Evolutionary conservation across 1,140 invertebrate species (phyloP).

Genomic region (Phortica variegata): DNA sequence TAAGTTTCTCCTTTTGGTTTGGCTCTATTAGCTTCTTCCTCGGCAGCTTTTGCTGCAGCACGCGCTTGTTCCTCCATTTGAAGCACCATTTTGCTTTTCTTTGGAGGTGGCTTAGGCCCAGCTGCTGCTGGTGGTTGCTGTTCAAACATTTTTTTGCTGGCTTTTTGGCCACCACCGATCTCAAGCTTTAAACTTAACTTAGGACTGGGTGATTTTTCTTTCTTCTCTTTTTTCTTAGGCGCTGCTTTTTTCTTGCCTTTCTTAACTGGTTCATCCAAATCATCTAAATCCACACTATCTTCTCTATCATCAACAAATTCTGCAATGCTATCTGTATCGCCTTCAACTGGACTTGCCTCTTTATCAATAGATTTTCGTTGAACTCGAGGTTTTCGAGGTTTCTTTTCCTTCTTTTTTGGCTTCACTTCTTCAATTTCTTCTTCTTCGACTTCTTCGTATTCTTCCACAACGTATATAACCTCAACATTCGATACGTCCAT

Average conservation of each 20-base stretch:
- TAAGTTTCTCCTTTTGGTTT: conserved; percentile 52
- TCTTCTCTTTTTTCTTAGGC: conserved; percentile 53
- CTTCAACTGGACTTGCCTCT: conserved; percentile 31
- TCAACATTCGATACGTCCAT: conserved; percentile 57
- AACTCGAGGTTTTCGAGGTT: conserved; percentile 35
- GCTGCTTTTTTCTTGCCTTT: conserved; percentile 52
- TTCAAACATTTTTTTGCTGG: conserved; percentile 55
- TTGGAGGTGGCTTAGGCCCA: conserved; percentile 49
- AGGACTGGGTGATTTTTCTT: conserved; percentile 52
- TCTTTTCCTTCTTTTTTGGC: conserved; percentile 50
- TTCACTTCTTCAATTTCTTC: conserved; percentile 46
- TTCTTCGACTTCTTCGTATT: conserved; percentile 49
- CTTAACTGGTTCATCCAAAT: conserved; percentile 41
- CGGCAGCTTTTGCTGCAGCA: conserved; percentile 48
- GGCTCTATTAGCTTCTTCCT: conserved; percentile 41
- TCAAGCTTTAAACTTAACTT: conserved; percentile 55
- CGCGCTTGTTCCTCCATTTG: conserved; percentile 52
- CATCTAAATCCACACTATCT: conserved; percentile 42
- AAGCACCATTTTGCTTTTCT: conserved; percentile 52
- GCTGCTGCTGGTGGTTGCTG: conserved; percentile 27
- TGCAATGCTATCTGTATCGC: conserved; percentile 7
- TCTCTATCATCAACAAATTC: conserved; percentile 31
- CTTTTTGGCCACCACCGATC: conserved; percentile 50
- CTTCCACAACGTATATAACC: conserved; percentile 56
- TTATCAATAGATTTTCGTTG: conserved; percentile 43